These are phyloP conservation scores for Ornithoptera alexandrae DNA, from an alignment of 2,888 invertebrate species.

Conservation along the genomic window DNA sequence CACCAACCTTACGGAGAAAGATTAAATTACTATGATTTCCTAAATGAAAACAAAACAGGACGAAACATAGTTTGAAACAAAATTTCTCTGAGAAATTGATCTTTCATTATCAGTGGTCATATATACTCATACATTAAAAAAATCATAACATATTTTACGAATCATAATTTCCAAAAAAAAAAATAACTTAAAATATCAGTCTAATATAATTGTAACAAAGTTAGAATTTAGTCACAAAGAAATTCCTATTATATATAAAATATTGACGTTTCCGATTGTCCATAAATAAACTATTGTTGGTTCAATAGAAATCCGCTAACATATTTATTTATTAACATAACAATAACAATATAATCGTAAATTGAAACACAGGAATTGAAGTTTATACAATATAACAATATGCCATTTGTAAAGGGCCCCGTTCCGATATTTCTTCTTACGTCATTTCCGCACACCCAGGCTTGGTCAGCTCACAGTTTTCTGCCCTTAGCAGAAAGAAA, in stretches of 20 bases:
- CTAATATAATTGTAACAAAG: conserved; percentile 17
- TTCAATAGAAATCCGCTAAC: background rate
- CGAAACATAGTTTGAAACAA: too few relatives aligned
- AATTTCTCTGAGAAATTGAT: too few relatives aligned
- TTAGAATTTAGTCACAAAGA: conserved; percentile 5
- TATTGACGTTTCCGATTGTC: background rate
- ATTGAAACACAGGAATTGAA: conserved; percentile 7
- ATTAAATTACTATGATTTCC: too few relatives aligned
- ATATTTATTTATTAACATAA: conserved; percentile 13
- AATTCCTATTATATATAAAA: background rate
- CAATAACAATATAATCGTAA: conserved; percentile 14
- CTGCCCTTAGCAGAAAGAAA: conserved; percentile 58
- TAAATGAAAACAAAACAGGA: too few relatives aligned
- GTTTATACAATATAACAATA: conserved; percentile 16
- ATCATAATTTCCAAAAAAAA: background rate
- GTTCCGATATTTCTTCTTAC: conserved; percentile 31
- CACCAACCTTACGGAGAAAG: too few relatives aligned
- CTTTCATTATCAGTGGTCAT: too few relatives aligned
- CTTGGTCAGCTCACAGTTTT: conserved; percentile 48
- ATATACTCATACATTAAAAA: background rate
- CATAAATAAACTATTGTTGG: background rate
- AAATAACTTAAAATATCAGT: conserved; percentile 20
- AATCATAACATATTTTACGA: background rate
- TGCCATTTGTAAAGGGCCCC: conserved; percentile 20
- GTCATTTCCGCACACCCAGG: conserved; percentile 51